Percentiles rank a stretch among this genome's conserved stretches.
phyloP scores from a whole-genome alignment of 1,140 invertebrate genomes.

The Drosophila ambigua region DNA sequence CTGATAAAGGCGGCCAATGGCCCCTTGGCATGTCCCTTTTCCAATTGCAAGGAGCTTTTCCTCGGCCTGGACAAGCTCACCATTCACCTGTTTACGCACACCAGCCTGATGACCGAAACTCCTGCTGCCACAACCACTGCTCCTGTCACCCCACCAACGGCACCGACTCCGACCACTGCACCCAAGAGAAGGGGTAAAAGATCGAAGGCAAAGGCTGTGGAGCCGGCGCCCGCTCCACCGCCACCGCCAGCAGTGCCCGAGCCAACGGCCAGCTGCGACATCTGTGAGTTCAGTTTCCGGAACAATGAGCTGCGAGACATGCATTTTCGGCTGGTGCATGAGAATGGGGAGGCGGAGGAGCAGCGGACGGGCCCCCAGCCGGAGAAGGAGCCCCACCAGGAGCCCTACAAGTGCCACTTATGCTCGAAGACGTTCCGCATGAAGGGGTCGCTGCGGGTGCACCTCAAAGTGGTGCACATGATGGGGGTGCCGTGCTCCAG shows the following conservation, averaged over 20 bases:
- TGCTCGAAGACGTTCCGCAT: slow-evolving; percentile 92
- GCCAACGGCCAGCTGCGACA: slow-evolving; percentile 85
- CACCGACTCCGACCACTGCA: not conserved
- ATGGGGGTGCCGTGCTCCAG: slow-evolving; percentile 73
- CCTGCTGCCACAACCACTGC: not conserved
- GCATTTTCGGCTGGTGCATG: slow-evolving; percentile 90
- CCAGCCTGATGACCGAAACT: slow-evolving; percentile 64
- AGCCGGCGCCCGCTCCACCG: slow-evolving; percentile 3
- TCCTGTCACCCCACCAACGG: not conserved
- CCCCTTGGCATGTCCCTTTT: slow-evolving; percentile 88
- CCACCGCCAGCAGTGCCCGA: not conserved
- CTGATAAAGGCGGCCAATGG: slow-evolving; percentile 90
- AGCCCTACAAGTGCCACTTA: slow-evolving; percentile 89
- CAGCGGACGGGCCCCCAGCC: not conserved
- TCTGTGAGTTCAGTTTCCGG: slow-evolving; percentile 89
- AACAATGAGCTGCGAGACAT: slow-evolving; percentile 88
- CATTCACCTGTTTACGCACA: slow-evolving; percentile 91
- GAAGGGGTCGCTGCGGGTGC: slow-evolving; percentile 91
- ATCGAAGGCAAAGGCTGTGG: slow-evolving; percentile 40
- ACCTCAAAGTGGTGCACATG: slow-evolving; percentile 91
- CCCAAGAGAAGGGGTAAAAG: slow-evolving; percentile 55
- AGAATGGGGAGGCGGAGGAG: slow-evolving; percentile 78
- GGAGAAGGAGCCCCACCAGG: slow-evolving; percentile 32
- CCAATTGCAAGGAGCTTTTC: slow-evolving; percentile 89
- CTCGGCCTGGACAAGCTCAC: slow-evolving; percentile 92